A percentile compares a stretch with the other conserved stretches of the same genome.
Conservation (phyloP, 2,113 vertebrate species). For the Rhabdomys dilectus region DNA sequence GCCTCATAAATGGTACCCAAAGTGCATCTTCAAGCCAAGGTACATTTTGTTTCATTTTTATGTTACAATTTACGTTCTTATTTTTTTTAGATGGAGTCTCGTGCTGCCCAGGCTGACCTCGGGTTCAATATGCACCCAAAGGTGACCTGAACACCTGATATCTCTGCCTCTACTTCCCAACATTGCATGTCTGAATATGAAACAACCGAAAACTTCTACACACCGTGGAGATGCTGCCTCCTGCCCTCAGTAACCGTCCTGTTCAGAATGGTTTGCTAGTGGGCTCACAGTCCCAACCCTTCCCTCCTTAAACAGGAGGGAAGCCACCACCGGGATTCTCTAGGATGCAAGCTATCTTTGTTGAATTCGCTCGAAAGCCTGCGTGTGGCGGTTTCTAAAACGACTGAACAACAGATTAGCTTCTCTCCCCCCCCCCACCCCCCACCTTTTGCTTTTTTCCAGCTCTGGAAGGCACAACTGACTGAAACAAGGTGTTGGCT, state of each 20-base stretch:
- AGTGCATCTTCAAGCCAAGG: conserved; percentile 32
- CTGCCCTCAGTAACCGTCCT: rapidly evolving
- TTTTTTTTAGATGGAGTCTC: not conserved
- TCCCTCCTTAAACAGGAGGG: not conserved
- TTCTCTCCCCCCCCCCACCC: no score
- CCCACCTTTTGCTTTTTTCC: not conserved
- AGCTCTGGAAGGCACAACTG: conserved; percentile 47
- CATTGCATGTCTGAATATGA: not conserved
- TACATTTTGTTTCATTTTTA: not conserved
- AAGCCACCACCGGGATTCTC: conserved; percentile 37
- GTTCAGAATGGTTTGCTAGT: not conserved
- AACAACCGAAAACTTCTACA: conserved; percentile 48
- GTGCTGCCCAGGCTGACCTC: not conserved
- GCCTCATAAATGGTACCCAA: conserved; percentile 56
- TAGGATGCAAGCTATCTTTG: conserved; percentile 77
- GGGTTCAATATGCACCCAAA: not conserved
- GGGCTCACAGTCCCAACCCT: conserved; percentile 2
- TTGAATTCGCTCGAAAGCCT: conserved; percentile 67
- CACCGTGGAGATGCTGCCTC: not conserved
- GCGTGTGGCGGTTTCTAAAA: conserved; percentile 65
- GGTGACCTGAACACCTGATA: not conserved
- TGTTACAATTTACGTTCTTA: not conserved
- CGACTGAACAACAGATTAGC: conserved; percentile 45
- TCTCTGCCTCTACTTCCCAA: not conserved
- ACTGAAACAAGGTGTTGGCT: conserved; percentile 55